Evolutionary conservation across 2,113 vertebrate species (phyloP).

Genomic region (Condylura cristata): DNA sequence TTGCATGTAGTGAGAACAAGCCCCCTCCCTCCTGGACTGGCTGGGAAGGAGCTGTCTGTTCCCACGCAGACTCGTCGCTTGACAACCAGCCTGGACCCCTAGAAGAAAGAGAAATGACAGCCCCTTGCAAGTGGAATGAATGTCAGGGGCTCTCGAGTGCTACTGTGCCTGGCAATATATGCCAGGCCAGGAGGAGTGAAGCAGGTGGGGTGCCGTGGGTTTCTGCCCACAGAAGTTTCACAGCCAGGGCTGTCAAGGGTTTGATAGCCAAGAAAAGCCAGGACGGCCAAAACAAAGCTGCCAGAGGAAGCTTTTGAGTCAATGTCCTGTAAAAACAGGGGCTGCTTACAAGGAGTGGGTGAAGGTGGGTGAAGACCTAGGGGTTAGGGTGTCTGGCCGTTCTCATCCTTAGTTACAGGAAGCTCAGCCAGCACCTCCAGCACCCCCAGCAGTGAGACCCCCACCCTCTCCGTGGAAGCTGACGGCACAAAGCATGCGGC

Average conservation of each 20-base stretch:
- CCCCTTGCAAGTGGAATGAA: not conserved
- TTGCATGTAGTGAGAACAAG: not conserved
- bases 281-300: too few species aligned
- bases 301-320: not conserved
- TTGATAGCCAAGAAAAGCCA: not conserved
- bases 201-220: fast-evolving
- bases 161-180: not conserved
- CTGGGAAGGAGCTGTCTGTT: not conserved
- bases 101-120: not conserved
- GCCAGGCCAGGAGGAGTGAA: not conserved
- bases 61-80: not conserved
- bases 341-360: fast-evolving
- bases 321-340: not conserved
- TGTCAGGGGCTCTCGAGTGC: not conserved
- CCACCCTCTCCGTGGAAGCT: not conserved
- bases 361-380: not conserved
- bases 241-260: fast-evolving
- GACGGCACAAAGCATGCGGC: not conserved
- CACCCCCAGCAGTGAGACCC: fast-evolving
- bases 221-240: not conserved
- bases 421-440: not conserved
- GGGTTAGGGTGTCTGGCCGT: not conserved
- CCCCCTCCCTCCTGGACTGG: not conserved
- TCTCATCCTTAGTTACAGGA: too few species aligned
- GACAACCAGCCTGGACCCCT: not conserved